Base-by-base conservation (phyloP, 2,888 invertebrate genomes). In the Dyspetes luteomarginatus region DNA sequence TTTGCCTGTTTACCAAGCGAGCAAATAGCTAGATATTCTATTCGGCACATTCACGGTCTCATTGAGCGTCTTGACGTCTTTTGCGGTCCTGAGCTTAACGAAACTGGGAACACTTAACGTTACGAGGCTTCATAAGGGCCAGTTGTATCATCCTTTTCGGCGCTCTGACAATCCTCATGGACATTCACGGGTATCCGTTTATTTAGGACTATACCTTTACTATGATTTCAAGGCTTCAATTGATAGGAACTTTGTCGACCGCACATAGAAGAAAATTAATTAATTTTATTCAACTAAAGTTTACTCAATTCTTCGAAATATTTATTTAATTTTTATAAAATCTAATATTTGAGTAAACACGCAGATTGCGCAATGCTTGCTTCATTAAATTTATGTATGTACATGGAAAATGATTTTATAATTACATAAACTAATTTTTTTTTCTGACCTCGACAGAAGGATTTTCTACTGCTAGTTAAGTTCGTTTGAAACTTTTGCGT, bases 1-100 rank as follows among this genome's bases (percentile, higher is more conserved):
- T 84, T 81, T 82, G 81, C 83, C 82, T 87, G 87, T 88, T 88
- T 88, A 86, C 86, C 86, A 84, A 85, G 84, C 83, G 80, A 86
- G 87, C 85, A 88, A 89, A 89, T 85, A 88, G 84, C 85, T 84
- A 78, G 85, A 85, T 84, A 82, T 72, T 43, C 76, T 48, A 17
- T 17, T 2, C 17, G 7, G 15, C 48, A 17, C 48, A 17, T 48
- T 48, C 48, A 17, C n/a, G 5, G 17, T 41, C 58, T 56, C 60
- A n/a, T n/a, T n/a, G n/a, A n/a, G n/a, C n/a, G n/a, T 60, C 36
- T 45, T 45, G 36, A 48, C 24, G 58, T 65, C 58, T 69, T 52
- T 17, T 48, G 76, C 56, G 55, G 28, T 71, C 24, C 50, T 5
- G 9, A 55, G n/a, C 50, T 75, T n/a, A 56, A 64, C 64, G 58